A percentile compares a stretch with the other conserved stretches of the same genome.
These are phyloP conservation scores for Typhlomys cinereus DNA, from an alignment of 2,113 vertebrate species.

Conservation along the genomic window DNA sequence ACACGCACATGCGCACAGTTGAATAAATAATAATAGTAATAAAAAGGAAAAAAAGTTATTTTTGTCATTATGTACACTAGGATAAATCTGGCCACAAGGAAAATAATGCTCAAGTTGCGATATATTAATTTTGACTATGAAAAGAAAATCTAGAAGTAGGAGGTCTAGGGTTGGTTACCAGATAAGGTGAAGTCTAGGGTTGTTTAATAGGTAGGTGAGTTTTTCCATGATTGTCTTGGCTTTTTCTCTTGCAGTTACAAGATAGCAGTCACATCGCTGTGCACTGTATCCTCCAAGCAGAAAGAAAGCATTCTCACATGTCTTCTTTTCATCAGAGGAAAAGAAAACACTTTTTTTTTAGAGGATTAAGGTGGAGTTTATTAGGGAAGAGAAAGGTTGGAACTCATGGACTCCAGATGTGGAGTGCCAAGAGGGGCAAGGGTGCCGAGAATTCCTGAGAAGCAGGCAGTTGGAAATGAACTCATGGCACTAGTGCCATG, in stretches of 20 bases:
- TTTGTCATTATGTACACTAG: background rate
- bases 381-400: no score
- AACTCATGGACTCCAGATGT: no score
- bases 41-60: no score
- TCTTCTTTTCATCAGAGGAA: background rate
- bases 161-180: background rate
- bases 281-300: background rate
- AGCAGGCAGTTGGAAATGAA: no score
- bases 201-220: background rate
- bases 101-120: background rate
- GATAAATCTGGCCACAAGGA: background rate
- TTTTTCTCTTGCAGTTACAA: background rate
- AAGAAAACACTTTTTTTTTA: background rate
- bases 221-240: background rate
- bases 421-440: no score
- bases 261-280: background rate
- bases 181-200: background rate
- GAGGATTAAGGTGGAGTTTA: no score
- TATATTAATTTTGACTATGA: constrained; percentile 4
- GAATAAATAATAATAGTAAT: no score
- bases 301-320: background rate
- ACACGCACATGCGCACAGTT: no score
- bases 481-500: no score
- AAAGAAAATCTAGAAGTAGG: constrained; percentile 4
- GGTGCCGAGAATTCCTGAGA: no score